These are phyloP conservation scores for Troides oblongomaculatus DNA, from an alignment of 2,888 invertebrate species.

Conservation along the genomic window DNA sequence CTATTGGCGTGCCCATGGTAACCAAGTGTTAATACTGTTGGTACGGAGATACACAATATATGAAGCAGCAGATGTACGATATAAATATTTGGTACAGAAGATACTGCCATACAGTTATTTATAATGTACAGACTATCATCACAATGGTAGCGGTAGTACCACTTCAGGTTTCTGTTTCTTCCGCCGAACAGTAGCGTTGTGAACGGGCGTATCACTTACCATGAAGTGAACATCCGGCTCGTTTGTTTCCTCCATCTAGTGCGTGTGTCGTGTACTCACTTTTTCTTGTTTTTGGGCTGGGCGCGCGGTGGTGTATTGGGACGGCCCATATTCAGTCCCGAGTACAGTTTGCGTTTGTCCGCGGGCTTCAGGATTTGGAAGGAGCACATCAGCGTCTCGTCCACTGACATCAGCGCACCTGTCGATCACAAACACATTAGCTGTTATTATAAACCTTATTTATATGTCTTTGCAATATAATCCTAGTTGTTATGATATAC, in stretches of 20 bases:
- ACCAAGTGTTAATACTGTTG: no score
- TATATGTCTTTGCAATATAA: no score
- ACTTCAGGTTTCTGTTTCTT: not conserved
- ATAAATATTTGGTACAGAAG: no score
- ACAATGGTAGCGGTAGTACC: not conserved
- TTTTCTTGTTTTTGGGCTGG: constrained; percentile 96
- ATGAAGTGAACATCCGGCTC: no score
- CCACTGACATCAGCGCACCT: constrained; percentile 99
- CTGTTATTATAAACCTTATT: no score
- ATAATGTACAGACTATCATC: not conserved
- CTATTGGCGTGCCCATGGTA: no score
- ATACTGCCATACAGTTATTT: not conserved
- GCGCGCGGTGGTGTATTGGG: constrained; percentile 98
- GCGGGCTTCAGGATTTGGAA: constrained; percentile 98
- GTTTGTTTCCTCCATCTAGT: not conserved
- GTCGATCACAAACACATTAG: constrained; percentile 33
- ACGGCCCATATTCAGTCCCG: constrained; percentile 94
- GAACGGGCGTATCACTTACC: no score
- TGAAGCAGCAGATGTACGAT: no score
- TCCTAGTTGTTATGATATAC: no score
- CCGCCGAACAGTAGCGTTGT: no score
- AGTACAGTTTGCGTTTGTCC: constrained; percentile 98
- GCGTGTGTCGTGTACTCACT: constrained; percentile 81
- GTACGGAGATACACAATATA: no score
- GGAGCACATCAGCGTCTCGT: constrained; percentile 99